Evolutionary conservation across 2,888 invertebrate genomes (phyloP), one percentile per base, ranked within the genome.

Genomic region (Archips crataeganus): DNA sequence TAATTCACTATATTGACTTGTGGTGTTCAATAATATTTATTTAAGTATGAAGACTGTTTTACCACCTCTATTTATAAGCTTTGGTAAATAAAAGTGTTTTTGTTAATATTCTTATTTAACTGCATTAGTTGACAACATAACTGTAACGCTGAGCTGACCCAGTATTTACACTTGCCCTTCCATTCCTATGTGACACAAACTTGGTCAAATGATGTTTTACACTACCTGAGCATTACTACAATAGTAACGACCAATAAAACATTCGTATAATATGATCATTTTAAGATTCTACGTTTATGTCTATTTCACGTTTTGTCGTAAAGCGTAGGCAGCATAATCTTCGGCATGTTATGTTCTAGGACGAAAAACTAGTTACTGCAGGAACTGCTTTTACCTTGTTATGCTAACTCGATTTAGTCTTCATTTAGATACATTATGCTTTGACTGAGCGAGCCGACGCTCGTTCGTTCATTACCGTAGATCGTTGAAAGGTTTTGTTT

Each of bases 241-340:
- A 64, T 34, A 47, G 64, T 64, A n/a, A 64, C 34, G 64, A 64
- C n/a, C 32, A 2, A 47, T 64, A 64, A 64, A 64, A 34, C 47
- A 64, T 49, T 64, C n/a, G 32, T 64, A 57, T 57, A 57, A 57
- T 57, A 32, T 57, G 57, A 32, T 57, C 57, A 57, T 57, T 64
- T 66, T n/a, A 67, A 13, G 4, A 47, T 65, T 59, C 47, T 39
- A 60, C 71, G 49, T 65, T 59, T 66, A 71, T 71, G 63, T 68
- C 67, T 67, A 72, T 72, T 73, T 73, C 72, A 63, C 23, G 68
- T 73, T 68, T 67, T 66, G 66, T 11, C 15, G 59, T 73, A 73
- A 73, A 73, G 62, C 32, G 39, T 51, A 39, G 39, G 39, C 71
- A 71, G 34, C 34, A n/a, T 73, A 73, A 68, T 62, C 47, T 59